A percentile compares a stretch with the other conserved stretches of the same genome.
Evolutionary conservation across 2,797 vertebrate genomes (phyloP).

Genomic region (Trachops cirrhosus): DNA sequence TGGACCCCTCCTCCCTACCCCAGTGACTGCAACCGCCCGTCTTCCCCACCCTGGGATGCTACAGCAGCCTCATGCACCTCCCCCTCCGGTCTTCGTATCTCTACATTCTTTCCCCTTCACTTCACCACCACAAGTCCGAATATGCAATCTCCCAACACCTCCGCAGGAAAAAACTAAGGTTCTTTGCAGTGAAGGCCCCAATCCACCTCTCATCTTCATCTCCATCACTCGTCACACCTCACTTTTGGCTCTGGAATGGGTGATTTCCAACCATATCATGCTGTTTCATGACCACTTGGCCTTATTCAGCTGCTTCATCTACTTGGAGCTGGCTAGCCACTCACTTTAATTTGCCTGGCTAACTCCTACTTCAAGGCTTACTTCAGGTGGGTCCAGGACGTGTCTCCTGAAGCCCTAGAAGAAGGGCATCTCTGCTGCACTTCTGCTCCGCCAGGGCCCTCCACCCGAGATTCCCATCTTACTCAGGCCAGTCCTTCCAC

Average conservation of each 20-base stretch:
- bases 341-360: not conserved
- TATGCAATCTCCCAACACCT: not conserved
- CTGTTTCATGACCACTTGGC: not conserved
- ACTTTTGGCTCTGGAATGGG: not conserved
- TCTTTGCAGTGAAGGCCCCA: not conserved
- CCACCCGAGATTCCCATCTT: not conserved
- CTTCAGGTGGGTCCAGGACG: not conserved
- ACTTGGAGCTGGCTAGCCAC: not conserved
- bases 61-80: not conserved
- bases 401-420: not conserved
- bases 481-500: not conserved
- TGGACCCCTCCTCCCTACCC: accelerated
- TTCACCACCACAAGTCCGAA: not conserved
- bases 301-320: not conserved
- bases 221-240: not conserved
- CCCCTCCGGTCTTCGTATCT: not conserved
- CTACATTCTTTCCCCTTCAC: not conserved
- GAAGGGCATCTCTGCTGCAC: not conserved
- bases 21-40: no score
- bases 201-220: accelerated
- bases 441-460: no score
- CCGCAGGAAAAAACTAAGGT: not conserved
- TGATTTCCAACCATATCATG: not conserved
- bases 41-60: not conserved
- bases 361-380: not conserved